phyloP scores from a whole-genome alignment of 2,888 invertebrate species.

The Malthinus seriepunctatus region DNA sequence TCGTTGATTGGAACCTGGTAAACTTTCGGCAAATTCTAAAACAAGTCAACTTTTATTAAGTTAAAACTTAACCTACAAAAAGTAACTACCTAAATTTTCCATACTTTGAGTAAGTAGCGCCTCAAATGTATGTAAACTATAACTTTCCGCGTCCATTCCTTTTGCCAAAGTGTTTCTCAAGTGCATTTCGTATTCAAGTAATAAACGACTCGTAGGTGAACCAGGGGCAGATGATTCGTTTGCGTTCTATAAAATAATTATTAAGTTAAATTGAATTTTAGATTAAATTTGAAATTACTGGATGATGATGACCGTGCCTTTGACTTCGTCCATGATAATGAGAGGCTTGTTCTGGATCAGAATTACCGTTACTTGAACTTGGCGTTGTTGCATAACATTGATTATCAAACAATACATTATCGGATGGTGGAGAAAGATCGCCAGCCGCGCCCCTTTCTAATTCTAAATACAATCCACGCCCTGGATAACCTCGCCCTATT shows the following conservation, averaged over 20 bases:
- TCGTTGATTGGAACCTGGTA: slow-evolving; percentile 82
- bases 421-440: slow-evolving; percentile 83
- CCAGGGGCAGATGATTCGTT: slow-evolving; percentile 78
- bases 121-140: slow-evolving; percentile 92
- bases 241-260: slow-evolving; percentile 55
- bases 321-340: slow-evolving; percentile 63
- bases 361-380: slow-evolving; percentile 91
- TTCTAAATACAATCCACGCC: slow-evolving; percentile 77
- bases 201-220: slow-evolving; percentile 80
- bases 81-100: slow-evolving; percentile 84
- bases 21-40: slow-evolving; percentile 84
- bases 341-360: slow-evolving; percentile 78
- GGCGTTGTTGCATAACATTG: slow-evolving; percentile 95
- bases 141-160: slow-evolving; percentile 94
- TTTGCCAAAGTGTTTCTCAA: slow-evolving; percentile 89
- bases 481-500: slow-evolving; percentile 72
- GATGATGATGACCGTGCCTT: slow-evolving; percentile 67
- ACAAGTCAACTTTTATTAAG: slow-evolving; percentile 34
- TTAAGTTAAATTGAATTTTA: slow-evolving; percentile 1
- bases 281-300: slow-evolving; percentile 50
- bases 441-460: slow-evolving; percentile 68
- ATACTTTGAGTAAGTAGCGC: slow-evolving; percentile 91
- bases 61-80: neutral
- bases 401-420: slow-evolving; percentile 93
- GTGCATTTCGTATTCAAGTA: slow-evolving; percentile 93